A percentile compares a stretch with the other conserved stretches of the same genome.
Conservation (phyloP, 2,113 vertebrate genomes). For the Taxidea taxus region DNA sequence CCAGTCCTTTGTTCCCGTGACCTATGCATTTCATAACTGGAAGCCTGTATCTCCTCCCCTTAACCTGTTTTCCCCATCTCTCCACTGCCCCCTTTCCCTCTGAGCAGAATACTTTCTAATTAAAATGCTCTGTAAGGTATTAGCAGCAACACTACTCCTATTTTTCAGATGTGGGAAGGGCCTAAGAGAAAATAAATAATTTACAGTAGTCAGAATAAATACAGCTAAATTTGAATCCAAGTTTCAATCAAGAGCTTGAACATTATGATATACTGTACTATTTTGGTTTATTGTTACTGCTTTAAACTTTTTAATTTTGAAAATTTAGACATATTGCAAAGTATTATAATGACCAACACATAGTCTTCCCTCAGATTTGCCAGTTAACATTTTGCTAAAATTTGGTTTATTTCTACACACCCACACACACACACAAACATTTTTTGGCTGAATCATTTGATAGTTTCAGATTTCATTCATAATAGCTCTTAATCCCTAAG, state of each 20-base stretch:
- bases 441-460: background rate
- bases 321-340: background rate
- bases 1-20: background rate
- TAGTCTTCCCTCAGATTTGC: background rate
- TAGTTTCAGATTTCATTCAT: background rate
- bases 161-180: background rate
- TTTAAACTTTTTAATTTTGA: background rate
- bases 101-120: background rate
- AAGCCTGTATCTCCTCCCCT: background rate
- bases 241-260: background rate
- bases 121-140: background rate
- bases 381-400: background rate
- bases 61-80: background rate
- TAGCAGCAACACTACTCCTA: background rate
- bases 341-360: background rate
- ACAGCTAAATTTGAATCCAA: background rate
- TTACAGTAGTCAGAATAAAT: background rate
- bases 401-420: background rate
- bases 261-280: background rate
- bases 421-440: background rate
- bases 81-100: background rate
- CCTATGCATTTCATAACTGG: background rate
- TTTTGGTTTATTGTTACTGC: conserved; percentile 13
- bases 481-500: background rate
- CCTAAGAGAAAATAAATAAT: background rate